phyloP scores from a whole-genome alignment of 1,140 invertebrate species.

The Leptopilina clavipes region DNA sequence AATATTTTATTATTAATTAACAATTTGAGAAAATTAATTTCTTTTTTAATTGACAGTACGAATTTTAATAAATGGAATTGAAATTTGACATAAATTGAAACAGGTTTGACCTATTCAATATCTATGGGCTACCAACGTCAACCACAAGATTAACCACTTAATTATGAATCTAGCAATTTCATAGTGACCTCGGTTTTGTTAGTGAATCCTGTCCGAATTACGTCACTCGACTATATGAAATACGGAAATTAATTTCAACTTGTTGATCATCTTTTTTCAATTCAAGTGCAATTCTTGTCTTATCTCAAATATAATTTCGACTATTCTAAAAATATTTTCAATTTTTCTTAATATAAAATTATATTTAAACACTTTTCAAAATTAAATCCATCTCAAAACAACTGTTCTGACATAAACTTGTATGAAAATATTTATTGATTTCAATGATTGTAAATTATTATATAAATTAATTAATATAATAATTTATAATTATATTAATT shows the following conservation, averaged over 20 bases:
- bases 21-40: too few relatives aligned
- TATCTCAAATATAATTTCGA: too few relatives aligned
- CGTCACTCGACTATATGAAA: not conserved
- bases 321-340: too few relatives aligned
- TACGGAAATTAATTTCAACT: constrained; percentile 19
- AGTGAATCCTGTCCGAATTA: not conserved
- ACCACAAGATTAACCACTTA: constrained; percentile 42
- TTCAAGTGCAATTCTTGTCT: not conserved
- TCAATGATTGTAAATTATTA: too few relatives aligned
- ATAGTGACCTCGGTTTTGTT: constrained; percentile 24
- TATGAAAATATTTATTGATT: too few relatives aligned
- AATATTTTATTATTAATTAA: too few relatives aligned
- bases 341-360: too few relatives aligned
- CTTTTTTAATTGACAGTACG: not conserved
- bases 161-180: constrained; percentile 45
- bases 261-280: not conserved
- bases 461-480: too few relatives aligned
- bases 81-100: not conserved
- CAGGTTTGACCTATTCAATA: not conserved
- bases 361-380: too few relatives aligned
- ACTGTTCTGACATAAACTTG: too few relatives aligned
- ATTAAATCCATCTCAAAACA: too few relatives aligned
- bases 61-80: not conserved
- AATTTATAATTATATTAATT: too few relatives aligned
- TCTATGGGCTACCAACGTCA: not conserved